These are phyloP conservation scores for Liparis tanakae DNA, from an alignment of 2,797 vertebrate genomes.

Conservation along the genomic window DNA sequence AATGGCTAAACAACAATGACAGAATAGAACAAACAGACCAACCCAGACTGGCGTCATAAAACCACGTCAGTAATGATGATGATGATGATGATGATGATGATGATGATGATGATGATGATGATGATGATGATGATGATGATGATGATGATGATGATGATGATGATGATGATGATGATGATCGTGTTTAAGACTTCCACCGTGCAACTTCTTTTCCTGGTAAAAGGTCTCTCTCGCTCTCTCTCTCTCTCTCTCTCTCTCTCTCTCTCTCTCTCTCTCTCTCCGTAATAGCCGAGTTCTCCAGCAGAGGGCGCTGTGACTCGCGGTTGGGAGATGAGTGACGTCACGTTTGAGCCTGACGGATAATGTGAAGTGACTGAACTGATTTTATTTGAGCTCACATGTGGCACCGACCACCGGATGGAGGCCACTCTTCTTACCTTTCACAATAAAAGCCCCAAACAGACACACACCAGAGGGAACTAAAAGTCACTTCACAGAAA, in stretches of 20 bases:
- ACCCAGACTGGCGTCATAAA: constrained; percentile 6
- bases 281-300: constrained; percentile 11
- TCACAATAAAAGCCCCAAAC: too few relatives aligned
- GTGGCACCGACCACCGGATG: too few relatives aligned
- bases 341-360: neutral
- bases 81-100: neutral
- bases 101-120: neutral
- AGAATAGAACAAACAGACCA: constrained; percentile 38
- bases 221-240: neutral
- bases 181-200: neutral
- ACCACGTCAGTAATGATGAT: constrained; percentile 8
- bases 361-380: neutral
- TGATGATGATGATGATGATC: neutral
- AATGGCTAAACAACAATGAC: constrained; percentile 15
- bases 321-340: neutral
- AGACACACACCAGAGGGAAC: too few relatives aligned
- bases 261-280: neutral
- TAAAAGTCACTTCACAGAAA: too few relatives aligned
- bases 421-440: too few relatives aligned
- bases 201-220: neutral
- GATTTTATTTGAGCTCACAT: neutral
- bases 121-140: constrained; percentile 1
- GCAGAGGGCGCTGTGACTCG: constrained; percentile 44
- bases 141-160: neutral
- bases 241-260: neutral